Conservation (phyloP, 92 coral and sea anemone genomes). For the Umimayanthus kanabou region DNA sequence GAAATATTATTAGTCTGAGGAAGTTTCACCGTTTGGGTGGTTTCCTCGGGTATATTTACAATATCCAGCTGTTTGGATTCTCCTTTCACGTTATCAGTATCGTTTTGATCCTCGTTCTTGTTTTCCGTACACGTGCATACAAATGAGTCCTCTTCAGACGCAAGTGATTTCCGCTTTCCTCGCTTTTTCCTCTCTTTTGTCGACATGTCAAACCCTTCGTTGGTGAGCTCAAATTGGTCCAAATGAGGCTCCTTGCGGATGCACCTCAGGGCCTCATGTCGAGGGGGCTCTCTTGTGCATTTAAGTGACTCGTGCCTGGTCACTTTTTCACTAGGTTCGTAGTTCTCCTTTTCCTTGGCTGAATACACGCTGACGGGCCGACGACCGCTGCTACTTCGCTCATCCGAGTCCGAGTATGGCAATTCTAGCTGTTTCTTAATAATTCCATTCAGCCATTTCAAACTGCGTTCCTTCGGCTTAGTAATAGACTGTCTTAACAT, state of each 20-base stretch:
- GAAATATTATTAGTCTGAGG: not conserved
- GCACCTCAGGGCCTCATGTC: conserved; percentile 15
- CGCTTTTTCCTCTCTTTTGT: conserved; percentile 31
- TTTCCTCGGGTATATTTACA: not conserved
- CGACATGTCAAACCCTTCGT: conserved; percentile 40
- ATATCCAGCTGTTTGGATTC: not conserved
- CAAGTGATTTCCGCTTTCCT: conserved; percentile 7
- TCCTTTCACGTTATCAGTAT: not conserved
- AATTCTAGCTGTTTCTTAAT: conserved; percentile 68
- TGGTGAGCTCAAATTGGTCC: conserved; percentile 19
- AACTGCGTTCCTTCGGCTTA: conserved; percentile 66
- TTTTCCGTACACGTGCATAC: not conserved
- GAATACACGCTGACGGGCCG: conserved; percentile 63
- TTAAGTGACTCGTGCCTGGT: conserved; percentile 63
- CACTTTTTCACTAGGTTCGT: conserved; percentile 67
- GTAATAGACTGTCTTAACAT: conserved; percentile 7
- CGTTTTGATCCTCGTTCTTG: not conserved
- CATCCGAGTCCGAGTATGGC: conserved; percentile 48
- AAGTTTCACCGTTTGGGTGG: not conserved
- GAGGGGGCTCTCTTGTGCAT: conserved; percentile 34
- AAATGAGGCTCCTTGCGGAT: conserved; percentile 3
- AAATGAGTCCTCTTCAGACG: conserved; percentile 10
- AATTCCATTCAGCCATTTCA: conserved; percentile 79
- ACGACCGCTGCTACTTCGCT: conserved; percentile 39
- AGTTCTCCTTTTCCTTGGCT: conserved; percentile 69